phyloP scores from a whole-genome alignment of 1,140 invertebrate species.

The Asbolus verrucosus region DNA sequence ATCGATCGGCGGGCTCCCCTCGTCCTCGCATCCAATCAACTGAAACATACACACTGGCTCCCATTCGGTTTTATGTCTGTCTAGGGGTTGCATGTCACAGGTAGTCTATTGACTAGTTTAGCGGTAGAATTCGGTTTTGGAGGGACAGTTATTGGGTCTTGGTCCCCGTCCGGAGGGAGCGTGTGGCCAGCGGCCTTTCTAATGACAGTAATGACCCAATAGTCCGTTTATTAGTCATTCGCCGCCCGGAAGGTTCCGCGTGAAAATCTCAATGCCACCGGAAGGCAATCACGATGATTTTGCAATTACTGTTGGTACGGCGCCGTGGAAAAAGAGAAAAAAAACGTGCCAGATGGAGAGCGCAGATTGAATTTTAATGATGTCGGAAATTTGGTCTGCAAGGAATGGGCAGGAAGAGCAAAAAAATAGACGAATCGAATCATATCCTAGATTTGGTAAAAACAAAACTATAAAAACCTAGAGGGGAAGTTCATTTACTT shows the following conservation, averaged over 20 bases:
- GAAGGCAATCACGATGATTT: constrained; percentile 8
- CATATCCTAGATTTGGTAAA: constrained; percentile 6
- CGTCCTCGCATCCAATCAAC: constrained; percentile 19
- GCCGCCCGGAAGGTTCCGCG: constrained; percentile 8
- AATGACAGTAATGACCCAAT: neutral
- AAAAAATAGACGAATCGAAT: constrained; percentile 28
- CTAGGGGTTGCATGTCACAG: constrained; percentile 7
- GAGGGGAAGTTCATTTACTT: too few species aligned
- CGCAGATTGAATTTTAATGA: constrained; percentile 18
- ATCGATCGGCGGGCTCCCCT: constrained; percentile 3
- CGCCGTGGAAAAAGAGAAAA: constrained; percentile 4
- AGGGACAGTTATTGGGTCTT: neutral
- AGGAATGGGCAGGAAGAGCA: too few species aligned
- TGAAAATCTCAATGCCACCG: constrained; percentile 29
- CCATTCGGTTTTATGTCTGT: constrained; percentile 19
- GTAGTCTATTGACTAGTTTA: too few species aligned
- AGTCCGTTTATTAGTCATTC: neutral
- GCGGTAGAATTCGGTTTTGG: too few species aligned
- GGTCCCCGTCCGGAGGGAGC: too few species aligned
- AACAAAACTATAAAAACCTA: too few species aligned
- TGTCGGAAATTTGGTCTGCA: constrained; percentile 1
- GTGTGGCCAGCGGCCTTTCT: too few species aligned
- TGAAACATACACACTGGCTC: constrained; percentile 24
- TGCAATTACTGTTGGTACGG: constrained; percentile 10
- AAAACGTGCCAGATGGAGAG: constrained; percentile 13